Base-by-base conservation (phyloP, 2,113 vertebrate species). In the Forbesichthys papilliferus region DNA sequence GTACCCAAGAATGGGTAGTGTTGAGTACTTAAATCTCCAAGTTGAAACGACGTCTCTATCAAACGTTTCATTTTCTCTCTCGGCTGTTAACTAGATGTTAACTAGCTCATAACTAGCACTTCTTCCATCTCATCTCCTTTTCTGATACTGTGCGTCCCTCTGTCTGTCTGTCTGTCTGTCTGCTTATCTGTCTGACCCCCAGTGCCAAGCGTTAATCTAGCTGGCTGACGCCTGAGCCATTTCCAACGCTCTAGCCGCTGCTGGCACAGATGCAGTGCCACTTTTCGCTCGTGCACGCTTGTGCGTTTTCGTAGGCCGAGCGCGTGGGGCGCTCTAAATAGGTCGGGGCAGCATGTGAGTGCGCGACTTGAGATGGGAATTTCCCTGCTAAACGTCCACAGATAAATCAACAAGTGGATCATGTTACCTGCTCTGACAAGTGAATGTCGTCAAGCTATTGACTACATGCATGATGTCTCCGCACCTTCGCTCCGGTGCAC, bases 121-220 rank as follows among this genome's bases (percentile, higher is more conserved):
- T n/a, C 36, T 71, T 27, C 5, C 2, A 11, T 5, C 55, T 27
- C 18, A 34, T 33, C 51, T 58, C 55, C 33, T 51, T 11, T 61
- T 56, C 88, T 85, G 86, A 61, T 66, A 69, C 74, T 60, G 73
- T 73, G 68, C 0, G 2, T 84, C 62, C 49, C 18, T 1, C 9
- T 16, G 16, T 16, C 20, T 20, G 20, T 20, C 20, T 20, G 20
- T 20, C 20, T 42, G 57, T 8, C 8, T 5, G 5, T 81, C 68
- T 66, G 71, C 54, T 49, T 18, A 16, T 70, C 66, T 56, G 69
- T 74, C 69, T 77, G 54, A 52, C 66, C 60, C 69, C 56, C 52
- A 51, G 66, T 80, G 78, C 77, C 74, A 46, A 46, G 62, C 5
- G 36, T 79, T 86, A 86, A 83, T 74, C 53, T 75, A 73, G 77